These are phyloP conservation scores for Tetramorium bicarinatum DNA, from an alignment of 2,888 invertebrate species.

Conservation along the genomic window DNA sequence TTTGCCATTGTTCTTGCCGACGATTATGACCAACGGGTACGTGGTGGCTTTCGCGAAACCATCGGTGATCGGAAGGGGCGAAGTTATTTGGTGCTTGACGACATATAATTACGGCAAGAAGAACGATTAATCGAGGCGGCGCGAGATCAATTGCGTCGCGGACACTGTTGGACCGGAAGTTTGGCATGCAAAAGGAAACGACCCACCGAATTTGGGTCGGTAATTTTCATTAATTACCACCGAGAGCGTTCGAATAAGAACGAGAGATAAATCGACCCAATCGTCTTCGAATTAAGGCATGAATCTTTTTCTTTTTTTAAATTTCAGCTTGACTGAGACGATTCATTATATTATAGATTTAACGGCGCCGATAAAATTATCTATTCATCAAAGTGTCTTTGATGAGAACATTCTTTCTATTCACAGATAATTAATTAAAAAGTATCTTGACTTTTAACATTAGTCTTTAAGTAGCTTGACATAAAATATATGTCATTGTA, in stretches of 20 bases:
- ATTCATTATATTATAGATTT: conserved; percentile 30
- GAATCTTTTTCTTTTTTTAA: conserved; percentile 9
- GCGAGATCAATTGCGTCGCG: conserved; percentile 46
- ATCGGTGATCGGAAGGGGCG: conserved; percentile 9
- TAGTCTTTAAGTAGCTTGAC: neutral
- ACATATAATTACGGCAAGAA: conserved; percentile 64
- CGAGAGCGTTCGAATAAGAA: conserved; percentile 25
- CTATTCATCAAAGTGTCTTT: conserved; percentile 21
- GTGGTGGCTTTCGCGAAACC: conserved; percentile 53
- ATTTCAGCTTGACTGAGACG: conserved; percentile 9
- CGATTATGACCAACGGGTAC: conserved; percentile 30
- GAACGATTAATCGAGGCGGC: conserved; percentile 67
- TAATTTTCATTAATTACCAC: conserved; percentile 47
- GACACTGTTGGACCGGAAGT: conserved; percentile 26
- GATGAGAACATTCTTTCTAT: neutral
- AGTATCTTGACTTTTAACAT: neutral
- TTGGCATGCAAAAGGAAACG: conserved; percentile 18
- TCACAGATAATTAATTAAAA: conserved; percentile 29
- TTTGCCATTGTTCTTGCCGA: conserved; percentile 66
- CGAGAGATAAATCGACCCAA: conserved; percentile 15
- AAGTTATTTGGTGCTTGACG: conserved; percentile 28
- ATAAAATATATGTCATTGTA: neutral
- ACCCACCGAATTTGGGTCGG: conserved; percentile 18
- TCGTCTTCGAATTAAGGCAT: conserved; percentile 25
- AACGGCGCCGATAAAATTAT: conserved; percentile 17